Conservation (phyloP, 2,888 invertebrate genomes). For the Pollenia amentaria region DNA sequence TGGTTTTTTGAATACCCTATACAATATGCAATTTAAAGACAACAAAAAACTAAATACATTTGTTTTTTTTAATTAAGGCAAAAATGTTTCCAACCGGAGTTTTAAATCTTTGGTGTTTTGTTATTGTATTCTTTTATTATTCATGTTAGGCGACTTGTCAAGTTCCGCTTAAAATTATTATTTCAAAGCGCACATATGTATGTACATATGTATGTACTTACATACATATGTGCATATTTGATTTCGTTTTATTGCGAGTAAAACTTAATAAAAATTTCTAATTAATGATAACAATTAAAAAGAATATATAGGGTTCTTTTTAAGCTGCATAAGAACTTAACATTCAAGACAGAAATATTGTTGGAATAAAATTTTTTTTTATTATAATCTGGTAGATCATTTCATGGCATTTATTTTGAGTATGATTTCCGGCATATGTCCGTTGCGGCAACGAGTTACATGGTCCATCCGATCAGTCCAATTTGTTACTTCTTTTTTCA, state of each 20-base stretch:
- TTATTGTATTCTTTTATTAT: conserved; percentile 1
- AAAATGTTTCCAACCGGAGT: conserved; percentile 42
- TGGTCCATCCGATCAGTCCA: no score
- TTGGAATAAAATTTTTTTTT: no score
- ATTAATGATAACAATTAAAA: conserved; percentile 39
- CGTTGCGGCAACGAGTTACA: no score
- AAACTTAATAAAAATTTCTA: conserved; percentile 7
- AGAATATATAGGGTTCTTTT: not conserved
- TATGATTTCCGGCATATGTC: no score
- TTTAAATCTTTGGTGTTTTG: not conserved
- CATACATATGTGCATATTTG: conserved; percentile 6
- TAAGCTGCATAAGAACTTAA: no score
- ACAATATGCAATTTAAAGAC: not conserved
- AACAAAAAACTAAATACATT: not conserved
- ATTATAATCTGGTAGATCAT: no score
- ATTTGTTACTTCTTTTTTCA: no score
- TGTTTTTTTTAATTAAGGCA: not conserved
- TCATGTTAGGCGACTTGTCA: not conserved
- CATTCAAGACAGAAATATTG: no score
- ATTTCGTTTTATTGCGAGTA: conserved; percentile 18
- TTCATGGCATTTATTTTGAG: no score
- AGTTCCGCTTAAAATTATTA: conserved; percentile 56
- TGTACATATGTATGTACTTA: not conserved
- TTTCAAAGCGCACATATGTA: conserved; percentile 15
- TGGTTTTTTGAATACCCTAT: no score